Conservation (phyloP, 2,797 vertebrate species). For the Microctenopoma lineatum region DNA sequence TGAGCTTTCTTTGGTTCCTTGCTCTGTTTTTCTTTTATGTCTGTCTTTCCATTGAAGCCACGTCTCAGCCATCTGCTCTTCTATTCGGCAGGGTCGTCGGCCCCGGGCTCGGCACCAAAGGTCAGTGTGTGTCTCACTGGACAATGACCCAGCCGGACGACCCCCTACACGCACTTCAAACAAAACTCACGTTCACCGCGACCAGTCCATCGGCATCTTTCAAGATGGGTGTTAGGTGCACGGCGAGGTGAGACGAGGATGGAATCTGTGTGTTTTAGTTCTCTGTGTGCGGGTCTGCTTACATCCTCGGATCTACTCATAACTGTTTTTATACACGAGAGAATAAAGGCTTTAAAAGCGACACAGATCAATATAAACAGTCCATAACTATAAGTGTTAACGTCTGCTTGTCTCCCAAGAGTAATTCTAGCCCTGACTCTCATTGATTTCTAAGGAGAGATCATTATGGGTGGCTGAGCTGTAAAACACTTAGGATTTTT, state of each 20-base stretch:
- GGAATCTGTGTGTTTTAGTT: conserved; percentile 43
- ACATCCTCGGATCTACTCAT: conserved; percentile 31
- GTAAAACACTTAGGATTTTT: conserved; percentile 27
- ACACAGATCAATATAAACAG: conserved; percentile 59
- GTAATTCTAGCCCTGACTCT: conserved; percentile 40
- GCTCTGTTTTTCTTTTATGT: conserved; percentile 60
- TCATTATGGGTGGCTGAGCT: conserved; percentile 51
- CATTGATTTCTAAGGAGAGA: conserved; percentile 55
- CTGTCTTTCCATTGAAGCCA: conserved; percentile 69
- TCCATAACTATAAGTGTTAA: conserved; percentile 28
- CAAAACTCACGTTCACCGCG: conserved; percentile 56
- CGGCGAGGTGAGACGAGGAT: conserved; percentile 40
- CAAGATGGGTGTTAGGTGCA: conserved; percentile 62
- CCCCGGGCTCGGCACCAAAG: conserved; percentile 61
- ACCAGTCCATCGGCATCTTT: conserved; percentile 64
- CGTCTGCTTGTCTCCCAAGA: conserved; percentile 42
- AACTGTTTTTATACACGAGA: conserved; percentile 14
- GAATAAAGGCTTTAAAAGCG: conserved; percentile 41
- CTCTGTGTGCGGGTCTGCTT: conserved; percentile 9
- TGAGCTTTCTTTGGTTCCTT: conserved; percentile 47
- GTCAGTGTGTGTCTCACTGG: conserved; percentile 57
- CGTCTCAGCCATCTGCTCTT: conserved; percentile 80
- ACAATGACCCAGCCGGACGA: conserved; percentile 63
- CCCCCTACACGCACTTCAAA: conserved; percentile 74
- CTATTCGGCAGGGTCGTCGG: conserved; percentile 65